Conservation (phyloP, 2,113 vertebrate species). For the Burhinus bistriatus region DNA sequence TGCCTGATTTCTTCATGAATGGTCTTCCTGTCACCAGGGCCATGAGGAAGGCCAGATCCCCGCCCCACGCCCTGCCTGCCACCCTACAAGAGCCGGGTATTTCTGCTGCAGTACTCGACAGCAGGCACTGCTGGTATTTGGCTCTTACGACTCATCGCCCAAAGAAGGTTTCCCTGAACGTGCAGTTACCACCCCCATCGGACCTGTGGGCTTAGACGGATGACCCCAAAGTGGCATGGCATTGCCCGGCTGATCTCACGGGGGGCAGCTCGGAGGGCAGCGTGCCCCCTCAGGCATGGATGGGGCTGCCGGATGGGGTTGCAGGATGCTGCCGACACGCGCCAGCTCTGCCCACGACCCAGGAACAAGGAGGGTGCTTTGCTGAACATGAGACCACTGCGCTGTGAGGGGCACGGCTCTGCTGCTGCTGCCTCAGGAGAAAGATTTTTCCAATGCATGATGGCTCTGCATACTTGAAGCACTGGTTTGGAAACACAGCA, state of each 20-base stretch:
- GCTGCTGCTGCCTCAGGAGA: neutral
- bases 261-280: neutral
- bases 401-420: neutral
- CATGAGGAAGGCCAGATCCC: neutral
- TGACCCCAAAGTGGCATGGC: neutral
- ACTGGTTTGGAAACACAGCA: neutral
- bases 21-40: slow-evolving; percentile 5
- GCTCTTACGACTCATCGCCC: rapidly evolving
- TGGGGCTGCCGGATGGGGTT: neutral
- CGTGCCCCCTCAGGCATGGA: neutral
- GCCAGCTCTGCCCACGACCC: rapidly evolving
- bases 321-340: rapidly evolving
- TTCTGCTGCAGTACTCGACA: neutral
- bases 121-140: neutral
- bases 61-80: neutral
- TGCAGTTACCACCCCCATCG: neutral
- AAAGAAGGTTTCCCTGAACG: neutral
- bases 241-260: rapidly evolving
- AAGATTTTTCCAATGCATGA: neutral
- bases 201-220: rapidly evolving
- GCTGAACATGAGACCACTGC: neutral
- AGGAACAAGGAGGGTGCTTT: neutral
- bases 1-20: slow-evolving; percentile 12
- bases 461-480: neutral
- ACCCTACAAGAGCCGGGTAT: neutral